Evolutionary conservation across 35 echinoderm and acorn worm species (phyloP).

Genomic region (Lytechinus pictus): DNA sequence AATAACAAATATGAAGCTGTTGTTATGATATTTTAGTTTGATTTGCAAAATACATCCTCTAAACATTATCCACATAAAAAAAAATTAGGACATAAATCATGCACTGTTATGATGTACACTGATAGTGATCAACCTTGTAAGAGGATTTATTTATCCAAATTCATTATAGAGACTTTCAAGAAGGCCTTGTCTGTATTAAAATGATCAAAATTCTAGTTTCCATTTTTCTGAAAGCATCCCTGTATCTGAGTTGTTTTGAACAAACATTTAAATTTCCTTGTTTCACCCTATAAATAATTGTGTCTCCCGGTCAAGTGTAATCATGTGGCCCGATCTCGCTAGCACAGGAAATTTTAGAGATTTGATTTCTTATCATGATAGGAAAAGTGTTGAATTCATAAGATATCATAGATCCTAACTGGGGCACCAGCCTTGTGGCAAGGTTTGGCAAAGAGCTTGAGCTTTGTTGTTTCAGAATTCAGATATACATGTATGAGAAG

Average conservation of each 20-base stretch:
- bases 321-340: not conserved
- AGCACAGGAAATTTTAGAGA: not conserved
- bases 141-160: no score
- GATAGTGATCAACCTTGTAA: no score
- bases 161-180: no score
- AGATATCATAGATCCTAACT: not conserved
- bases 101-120: no score
- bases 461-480: not conserved
- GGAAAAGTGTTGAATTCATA: not conserved
- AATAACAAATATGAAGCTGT: no score
- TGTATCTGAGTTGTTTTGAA: not conserved
- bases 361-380: slow-evolving; percentile 6
- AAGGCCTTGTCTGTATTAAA: no score
- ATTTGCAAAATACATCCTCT: no score
- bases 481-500: no score
- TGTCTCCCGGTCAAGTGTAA: not conserved
- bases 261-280: not conserved
- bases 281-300: not conserved
- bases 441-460: not conserved
- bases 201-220: no score
- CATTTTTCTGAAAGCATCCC: not conserved
- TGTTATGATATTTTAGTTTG: no score
- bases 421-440: not conserved
- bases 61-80: no score
- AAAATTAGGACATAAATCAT: no score